Evolutionary conservation across 2,797 vertebrate genomes (phyloP).

Genomic region (Falco cherrug): DNA sequence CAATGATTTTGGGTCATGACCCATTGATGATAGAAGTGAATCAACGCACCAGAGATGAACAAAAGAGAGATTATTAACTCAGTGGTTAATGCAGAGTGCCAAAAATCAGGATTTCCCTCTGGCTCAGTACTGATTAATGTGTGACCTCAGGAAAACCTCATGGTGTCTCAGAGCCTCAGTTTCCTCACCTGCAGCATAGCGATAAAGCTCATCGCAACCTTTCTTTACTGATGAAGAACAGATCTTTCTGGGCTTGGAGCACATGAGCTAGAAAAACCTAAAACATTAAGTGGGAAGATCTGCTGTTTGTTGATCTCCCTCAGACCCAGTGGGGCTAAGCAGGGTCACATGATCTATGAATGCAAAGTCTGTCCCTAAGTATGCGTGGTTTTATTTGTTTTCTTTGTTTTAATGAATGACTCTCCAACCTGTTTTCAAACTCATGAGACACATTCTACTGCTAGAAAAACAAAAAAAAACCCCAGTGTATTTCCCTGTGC

Average conservation of each 20-base stretch:
- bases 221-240: not conserved
- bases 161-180: not conserved
- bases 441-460: not conserved
- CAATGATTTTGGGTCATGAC: not conserved
- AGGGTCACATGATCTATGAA: not conserved
- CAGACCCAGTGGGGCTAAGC: not conserved
- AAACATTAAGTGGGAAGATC: not conserved
- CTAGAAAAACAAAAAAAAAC: not conserved
- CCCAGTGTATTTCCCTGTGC: not conserved
- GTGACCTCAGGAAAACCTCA: constrained; percentile 25
- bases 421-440: not conserved
- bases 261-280: not conserved
- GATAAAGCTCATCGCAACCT: not conserved
- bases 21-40: not conserved
- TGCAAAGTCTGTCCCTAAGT: not conserved
- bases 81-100: not conserved
- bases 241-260: not conserved
- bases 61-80: constrained; percentile 35
- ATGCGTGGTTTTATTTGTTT: not conserved
- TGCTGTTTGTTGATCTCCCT: not conserved
- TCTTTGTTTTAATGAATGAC: not conserved
- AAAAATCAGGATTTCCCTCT: constrained; percentile 34
- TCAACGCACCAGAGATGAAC: not conserved
- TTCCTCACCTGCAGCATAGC: not conserved
- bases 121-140: constrained; percentile 5